Conservation (phyloP, 2,888 invertebrate genomes). For the Tipula confusa region DNA sequence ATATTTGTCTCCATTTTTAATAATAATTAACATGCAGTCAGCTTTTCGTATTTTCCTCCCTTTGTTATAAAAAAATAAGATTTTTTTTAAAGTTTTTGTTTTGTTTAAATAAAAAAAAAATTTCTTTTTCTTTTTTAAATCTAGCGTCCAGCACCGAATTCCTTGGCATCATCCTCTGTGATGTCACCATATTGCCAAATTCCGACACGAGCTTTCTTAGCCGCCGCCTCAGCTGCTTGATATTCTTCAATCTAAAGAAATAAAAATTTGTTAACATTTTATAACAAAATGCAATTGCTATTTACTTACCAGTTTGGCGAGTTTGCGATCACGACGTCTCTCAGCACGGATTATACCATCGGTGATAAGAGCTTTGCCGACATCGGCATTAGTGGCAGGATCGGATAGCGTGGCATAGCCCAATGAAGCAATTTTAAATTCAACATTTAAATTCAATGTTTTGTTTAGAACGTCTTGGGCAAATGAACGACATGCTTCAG, state of each 20-base stretch:
- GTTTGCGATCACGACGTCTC: conserved; percentile 71
- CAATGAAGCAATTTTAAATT: conserved; percentile 55
- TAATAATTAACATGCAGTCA: neutral
- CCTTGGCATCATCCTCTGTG: conserved; percentile 49
- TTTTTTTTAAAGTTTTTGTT: neutral
- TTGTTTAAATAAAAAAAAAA: conserved; percentile 3
- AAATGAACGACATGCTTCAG: conserved; percentile 67
- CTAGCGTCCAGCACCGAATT: conserved; percentile 41
- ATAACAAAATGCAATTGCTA: neutral
- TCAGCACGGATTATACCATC: conserved; percentile 85
- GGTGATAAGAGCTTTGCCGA: conserved; percentile 72
- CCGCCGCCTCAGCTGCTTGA: conserved; percentile 77
- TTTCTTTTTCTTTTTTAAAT: neutral
- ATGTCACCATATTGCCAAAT: conserved; percentile 99
- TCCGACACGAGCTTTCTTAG: conserved; percentile 78
- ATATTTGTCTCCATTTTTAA: neutral
- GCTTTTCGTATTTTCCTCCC: neutral
- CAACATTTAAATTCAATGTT: conserved; percentile 77
- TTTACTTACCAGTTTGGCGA: conserved; percentile 66
- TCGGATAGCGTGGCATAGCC: conserved; percentile 47
- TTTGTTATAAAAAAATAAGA: conserved; percentile 20
- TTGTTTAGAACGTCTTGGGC: conserved; percentile 63
- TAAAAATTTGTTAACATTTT: too few species aligned
- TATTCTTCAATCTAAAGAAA: conserved; percentile 69
- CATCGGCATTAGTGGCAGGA: conserved; percentile 45